Conservation (phyloP, 2,888 invertebrate genomes). For the Keiferia lycopersicella region DNA sequence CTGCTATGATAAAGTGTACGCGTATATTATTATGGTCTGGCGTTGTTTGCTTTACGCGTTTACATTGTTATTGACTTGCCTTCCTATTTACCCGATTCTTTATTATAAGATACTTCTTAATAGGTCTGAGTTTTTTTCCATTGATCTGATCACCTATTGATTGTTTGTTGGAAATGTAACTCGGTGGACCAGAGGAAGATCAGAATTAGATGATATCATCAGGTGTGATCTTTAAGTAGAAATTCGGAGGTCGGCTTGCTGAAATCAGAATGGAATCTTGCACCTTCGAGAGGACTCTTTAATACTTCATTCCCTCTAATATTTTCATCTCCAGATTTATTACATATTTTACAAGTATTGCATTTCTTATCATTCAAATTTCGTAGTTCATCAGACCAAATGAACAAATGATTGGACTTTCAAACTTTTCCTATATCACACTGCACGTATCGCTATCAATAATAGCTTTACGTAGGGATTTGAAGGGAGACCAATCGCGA, state of each 20-base stretch:
- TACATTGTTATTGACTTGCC: background rate
- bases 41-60: background rate
- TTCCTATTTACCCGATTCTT: background rate
- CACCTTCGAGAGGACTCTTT: no score
- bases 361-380: background rate
- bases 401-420: constrained; percentile 7
- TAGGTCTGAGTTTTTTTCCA: no score
- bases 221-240: no score
- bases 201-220: no score
- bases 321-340: no score
- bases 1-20: constrained; percentile 11
- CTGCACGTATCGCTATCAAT: constrained; percentile 40
- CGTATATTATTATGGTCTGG: background rate
- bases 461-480: constrained; percentile 65
- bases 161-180: no score
- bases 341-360: no score
- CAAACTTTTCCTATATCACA: background rate
- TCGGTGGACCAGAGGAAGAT: no score
- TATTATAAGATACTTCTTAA: background rate
- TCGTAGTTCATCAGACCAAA: background rate
- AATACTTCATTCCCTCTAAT: no score
- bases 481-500: constrained; percentile 58
- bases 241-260: no score
- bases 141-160: no score
- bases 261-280: no score